Base-by-base conservation (phyloP, 2,888 invertebrate genomes). In the Celastrina argiolus region DNA sequence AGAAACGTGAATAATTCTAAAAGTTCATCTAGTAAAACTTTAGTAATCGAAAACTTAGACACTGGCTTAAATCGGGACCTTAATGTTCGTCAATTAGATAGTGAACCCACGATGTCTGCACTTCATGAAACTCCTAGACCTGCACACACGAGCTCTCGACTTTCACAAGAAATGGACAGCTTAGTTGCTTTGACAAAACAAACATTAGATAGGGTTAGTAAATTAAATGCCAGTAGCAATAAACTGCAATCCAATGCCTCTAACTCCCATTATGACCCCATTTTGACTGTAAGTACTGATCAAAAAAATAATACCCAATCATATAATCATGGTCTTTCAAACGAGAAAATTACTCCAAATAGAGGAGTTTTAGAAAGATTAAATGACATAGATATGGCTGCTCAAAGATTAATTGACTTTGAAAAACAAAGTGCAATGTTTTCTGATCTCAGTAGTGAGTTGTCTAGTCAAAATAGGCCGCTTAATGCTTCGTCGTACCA, bases 131-230 rank as follows among this genome's bases (percentile, higher is more conserved):
- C 85, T 69, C 82, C 88, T 72, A 84, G 87, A 80, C 83, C 51
- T 51, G 51, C 88, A 72, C 89, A 87, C 73, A 72, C 83, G 39
- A 80, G 79, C 76, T 86, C 87, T 72, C 85, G 91, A 81, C 85
- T 91, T 78, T 90, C 91, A 66, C 93, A 93, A 74, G 92, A 93
- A 79, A 92, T 94, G 88, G 94, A 94, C 74, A 93, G 92, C 76
- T 85, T 94, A 80, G 92, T 93, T 70, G 93, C 93, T 41, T 87
- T 94, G 75, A 94, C 94, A 65, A 92, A 92, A 81, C 93, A 94
- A 76, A 94, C 94, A 59, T 91, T 94, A 87, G 94, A 94, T 81
- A 93, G 93, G 78, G 94, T 94, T 76, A 94, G 94, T 82, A 92
- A 92, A 85, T 91, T 94, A 78, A 92, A 84, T 85, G 92, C 89